Evolutionary conservation across 1,140 invertebrate species (phyloP).

Genomic region (Pogonus chalceus): DNA sequence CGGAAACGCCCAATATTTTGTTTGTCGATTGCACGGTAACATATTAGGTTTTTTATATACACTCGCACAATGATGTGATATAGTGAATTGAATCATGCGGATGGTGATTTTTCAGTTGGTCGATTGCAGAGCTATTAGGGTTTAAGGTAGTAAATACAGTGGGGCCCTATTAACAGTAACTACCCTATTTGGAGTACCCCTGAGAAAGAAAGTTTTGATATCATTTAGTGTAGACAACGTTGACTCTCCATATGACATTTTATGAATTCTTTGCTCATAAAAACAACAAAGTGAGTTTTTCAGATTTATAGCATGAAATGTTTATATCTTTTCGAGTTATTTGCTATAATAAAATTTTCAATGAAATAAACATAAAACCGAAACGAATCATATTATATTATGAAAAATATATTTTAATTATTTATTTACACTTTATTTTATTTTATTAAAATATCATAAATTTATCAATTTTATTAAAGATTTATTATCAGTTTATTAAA

Average conservation of each 20-base stretch:
- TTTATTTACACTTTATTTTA: too few species aligned
- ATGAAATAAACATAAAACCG: too few species aligned
- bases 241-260: not conserved
- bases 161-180: slow-evolving; percentile 6
- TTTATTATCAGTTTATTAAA: too few species aligned
- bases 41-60: slow-evolving; percentile 5
- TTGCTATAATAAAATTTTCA: too few species aligned
- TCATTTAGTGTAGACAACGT: not conserved
- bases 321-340: not conserved
- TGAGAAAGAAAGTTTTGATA: not conserved
- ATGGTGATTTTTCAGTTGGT: not conserved
- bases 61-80: not conserved
- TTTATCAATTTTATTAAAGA: too few species aligned
- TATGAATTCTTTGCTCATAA: not conserved
- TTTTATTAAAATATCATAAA: too few species aligned
- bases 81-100: not conserved
- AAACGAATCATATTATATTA: too few species aligned
- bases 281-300: not conserved
- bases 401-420: too few species aligned
- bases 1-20: not conserved
- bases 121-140: not conserved
- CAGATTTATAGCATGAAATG: not conserved
- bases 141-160: slow-evolving; percentile 5
- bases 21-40: slow-evolving; percentile 7
- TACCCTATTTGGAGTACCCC: slow-evolving; percentile 5